Conservation (phyloP, 2,888 invertebrate genomes). For the Cloeon dipterum region DNA sequence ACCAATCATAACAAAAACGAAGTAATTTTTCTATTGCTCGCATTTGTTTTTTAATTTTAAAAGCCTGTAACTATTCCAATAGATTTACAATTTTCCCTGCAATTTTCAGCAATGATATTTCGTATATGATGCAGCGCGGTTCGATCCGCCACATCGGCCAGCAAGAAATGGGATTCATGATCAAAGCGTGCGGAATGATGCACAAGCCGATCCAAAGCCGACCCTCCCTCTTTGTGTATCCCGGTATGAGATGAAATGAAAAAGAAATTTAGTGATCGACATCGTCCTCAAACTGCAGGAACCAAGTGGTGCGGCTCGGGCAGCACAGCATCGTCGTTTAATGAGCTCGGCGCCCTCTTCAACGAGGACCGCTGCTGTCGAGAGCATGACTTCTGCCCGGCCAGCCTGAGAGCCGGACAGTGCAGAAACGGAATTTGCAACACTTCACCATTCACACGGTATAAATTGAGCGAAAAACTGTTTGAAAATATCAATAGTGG, state of each 20-base stretch:
- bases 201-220: constrained; percentile 12
- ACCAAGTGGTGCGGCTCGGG: constrained; percentile 65
- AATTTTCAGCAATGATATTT: constrained; percentile 26
- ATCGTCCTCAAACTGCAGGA: too few species aligned
- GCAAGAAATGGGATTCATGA: constrained; percentile 30
- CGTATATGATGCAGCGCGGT: constrained; percentile 28
- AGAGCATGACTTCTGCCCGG: constrained; percentile 46
- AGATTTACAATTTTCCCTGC: too few species aligned
- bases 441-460: constrained; percentile 36
- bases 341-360: constrained; percentile 35
- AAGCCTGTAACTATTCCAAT: too few species aligned
- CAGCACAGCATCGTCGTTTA: constrained; percentile 30
- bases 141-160: constrained; percentile 33
- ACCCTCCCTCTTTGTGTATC: constrained; percentile 4
- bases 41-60: too few species aligned
- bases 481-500: too few species aligned
- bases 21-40: too few species aligned
- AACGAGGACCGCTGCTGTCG: constrained; percentile 49
- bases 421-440: constrained; percentile 43
- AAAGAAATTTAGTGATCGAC: too few species aligned
- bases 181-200: constrained; percentile 26
- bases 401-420: constrained; percentile 30
- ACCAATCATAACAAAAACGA: too few species aligned
- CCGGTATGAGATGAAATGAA: constrained; percentile 5
- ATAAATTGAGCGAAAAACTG: background rate